Evolutionary conservation across 2,797 vertebrate genomes (phyloP).

Genomic region (Streptopelia turtur): DNA sequence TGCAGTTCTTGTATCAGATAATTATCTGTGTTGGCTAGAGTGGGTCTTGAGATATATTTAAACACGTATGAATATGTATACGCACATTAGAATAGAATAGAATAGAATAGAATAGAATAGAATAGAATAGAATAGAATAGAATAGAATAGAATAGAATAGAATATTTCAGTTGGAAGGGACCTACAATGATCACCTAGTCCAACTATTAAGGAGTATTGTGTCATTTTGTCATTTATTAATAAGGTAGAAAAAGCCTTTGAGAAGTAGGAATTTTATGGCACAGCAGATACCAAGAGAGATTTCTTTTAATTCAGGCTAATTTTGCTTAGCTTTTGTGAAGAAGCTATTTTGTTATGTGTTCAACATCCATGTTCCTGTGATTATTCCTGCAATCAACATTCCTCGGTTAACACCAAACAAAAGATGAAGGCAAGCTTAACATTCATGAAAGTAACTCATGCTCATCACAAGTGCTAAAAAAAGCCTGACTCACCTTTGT

Average conservation of each 20-base stretch:
- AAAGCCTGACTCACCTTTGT: not conserved
- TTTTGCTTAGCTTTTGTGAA: not conserved
- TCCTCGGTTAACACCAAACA: not conserved
- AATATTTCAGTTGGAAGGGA: not conserved
- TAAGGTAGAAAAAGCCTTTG: not conserved
- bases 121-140: not conserved
- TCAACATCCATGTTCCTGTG: not conserved
- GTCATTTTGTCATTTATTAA: not conserved
- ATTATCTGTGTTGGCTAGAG: not conserved
- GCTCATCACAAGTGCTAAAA: not conserved
- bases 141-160: not conserved
- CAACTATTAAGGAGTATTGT: not conserved
- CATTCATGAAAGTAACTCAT: not conserved
- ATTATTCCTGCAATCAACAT: not conserved
- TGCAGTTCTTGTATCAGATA: not conserved
- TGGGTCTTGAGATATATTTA: not conserved
- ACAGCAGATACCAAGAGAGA: not conserved
- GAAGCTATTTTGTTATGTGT: not conserved
- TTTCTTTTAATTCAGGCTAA: not conserved
- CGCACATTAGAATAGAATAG: not conserved
- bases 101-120: not conserved
- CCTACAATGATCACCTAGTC: too few relatives aligned
- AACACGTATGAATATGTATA: not conserved
- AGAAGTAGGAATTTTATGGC: not conserved
- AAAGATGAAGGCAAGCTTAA: not conserved